Percentiles rank a stretch among this genome's conserved stretches.
These are phyloP conservation scores for Drosophila kikkawai DNA, from an alignment of 1,140 invertebrate species.

Conservation along the genomic window DNA sequence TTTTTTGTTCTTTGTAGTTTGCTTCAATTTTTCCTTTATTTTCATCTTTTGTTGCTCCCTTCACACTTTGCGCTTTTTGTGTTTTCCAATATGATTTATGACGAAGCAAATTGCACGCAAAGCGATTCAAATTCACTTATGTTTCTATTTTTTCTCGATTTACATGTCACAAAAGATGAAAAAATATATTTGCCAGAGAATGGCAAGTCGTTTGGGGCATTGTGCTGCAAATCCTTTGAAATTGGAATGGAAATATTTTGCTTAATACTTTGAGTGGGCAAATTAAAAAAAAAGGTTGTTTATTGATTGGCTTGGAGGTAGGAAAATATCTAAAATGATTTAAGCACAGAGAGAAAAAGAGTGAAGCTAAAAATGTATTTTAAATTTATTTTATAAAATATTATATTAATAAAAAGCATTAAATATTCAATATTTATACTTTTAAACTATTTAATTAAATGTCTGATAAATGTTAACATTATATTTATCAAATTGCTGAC, in stretches of 20 bases:
- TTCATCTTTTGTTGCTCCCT: conserved; percentile 25
- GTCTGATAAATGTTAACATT: no score
- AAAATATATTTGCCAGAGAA: conserved; percentile 2
- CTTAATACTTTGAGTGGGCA: not conserved
- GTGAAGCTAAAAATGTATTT: not conserved
- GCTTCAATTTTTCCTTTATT: conserved; percentile 34
- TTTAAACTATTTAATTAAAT: not conserved
- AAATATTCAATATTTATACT: fast-evolving
- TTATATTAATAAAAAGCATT: not conserved
- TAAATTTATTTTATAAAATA: not conserved
- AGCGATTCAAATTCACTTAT: conserved; percentile 57
- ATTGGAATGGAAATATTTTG: conserved; percentile 1
- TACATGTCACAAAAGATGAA: conserved; percentile 26
- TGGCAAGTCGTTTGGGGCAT: not conserved
- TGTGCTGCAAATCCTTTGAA: not conserved
- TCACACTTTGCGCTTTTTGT: conserved; percentile 42
- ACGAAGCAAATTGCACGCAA: conserved; percentile 75
- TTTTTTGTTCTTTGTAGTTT: conserved; percentile 42
- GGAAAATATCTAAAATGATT: not conserved
- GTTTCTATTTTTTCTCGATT: conserved; percentile 20
- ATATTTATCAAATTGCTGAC: not conserved
- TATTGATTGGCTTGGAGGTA: conserved; percentile 3
- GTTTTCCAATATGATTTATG: conserved; percentile 79
- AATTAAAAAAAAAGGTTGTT: conserved; percentile 13
- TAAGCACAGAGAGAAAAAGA: not conserved